phyloP scores from a whole-genome alignment of 2,113 vertebrate genomes.

The Apteryx mantelli region DNA sequence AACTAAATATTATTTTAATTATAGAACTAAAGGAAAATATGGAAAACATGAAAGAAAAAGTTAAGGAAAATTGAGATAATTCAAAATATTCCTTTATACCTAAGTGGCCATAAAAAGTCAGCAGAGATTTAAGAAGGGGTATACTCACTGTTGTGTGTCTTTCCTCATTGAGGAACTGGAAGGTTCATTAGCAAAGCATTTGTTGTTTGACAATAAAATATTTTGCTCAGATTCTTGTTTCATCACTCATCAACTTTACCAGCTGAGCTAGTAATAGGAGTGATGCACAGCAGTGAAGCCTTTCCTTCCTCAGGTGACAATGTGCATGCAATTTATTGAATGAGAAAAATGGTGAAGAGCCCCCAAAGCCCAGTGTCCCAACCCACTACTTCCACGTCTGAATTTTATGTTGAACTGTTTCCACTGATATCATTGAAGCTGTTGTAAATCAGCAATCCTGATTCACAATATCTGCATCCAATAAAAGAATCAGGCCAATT shows the following conservation, averaged over 20 bases:
- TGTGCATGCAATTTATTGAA: neutral
- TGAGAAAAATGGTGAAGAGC: neutral
- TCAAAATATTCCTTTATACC: neutral
- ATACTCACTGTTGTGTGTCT: neutral
- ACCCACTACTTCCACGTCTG: neutral
- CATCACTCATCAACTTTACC: neutral
- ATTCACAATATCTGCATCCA: constrained; percentile 26
- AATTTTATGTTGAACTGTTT: neutral
- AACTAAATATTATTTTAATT: constrained; percentile 15
- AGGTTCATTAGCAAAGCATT: neutral
- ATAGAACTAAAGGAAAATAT: neutral
- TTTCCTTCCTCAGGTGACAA: neutral
- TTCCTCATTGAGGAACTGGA: neutral
- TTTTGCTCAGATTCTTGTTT: neutral
- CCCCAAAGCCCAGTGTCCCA: neutral
- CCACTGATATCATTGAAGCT: neutral
- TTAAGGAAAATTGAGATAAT: neutral
- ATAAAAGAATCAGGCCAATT: constrained; percentile 19
- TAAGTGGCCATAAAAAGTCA: neutral
- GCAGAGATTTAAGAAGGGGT: neutral
- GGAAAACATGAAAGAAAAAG: neutral
- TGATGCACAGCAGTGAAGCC: neutral
- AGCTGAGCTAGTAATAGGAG: neutral
- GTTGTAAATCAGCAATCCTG: neutral
- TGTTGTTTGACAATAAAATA: neutral